Evolutionary conservation across 2,797 vertebrate species (phyloP).

Genomic region (Columba guinea): DNA sequence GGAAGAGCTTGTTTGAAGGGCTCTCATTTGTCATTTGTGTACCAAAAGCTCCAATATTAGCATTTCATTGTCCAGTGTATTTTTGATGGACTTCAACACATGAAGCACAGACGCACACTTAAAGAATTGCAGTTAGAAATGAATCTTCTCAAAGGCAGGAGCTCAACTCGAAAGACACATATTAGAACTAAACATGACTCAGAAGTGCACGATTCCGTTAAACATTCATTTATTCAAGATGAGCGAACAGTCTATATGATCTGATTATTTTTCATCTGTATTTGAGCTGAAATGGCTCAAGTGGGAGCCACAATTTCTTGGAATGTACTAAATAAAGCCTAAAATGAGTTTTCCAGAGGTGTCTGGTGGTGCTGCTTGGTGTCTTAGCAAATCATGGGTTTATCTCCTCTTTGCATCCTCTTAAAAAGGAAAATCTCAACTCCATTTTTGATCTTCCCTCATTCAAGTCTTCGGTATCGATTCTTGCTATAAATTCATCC

Average conservation of each 20-base stretch:
- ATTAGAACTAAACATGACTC: neutral
- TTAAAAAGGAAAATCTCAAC: neutral
- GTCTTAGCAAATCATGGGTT: neutral
- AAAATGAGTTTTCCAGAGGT: constrained; percentile 18
- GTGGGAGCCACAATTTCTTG: neutral
- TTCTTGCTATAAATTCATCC: neutral
- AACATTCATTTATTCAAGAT: neutral
- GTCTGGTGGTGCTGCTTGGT: neutral
- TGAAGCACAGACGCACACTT: neutral
- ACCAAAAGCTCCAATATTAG: neutral
- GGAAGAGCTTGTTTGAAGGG: neutral
- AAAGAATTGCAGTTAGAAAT: neutral
- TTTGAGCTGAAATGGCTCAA: constrained; percentile 17
- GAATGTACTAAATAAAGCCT: neutral
- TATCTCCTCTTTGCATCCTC: neutral
- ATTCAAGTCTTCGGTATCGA: neutral
- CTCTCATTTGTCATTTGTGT: neutral
- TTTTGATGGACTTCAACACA: constrained; percentile 4
- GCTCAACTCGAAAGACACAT: neutral
- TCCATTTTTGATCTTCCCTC: neutral
- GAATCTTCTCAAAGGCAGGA: neutral
- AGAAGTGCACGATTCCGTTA: neutral
- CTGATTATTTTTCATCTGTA: neutral
- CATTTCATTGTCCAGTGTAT: neutral
- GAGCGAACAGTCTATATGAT: neutral